Evolutionary conservation across 53 echinoderm and acorn worm species (phyloP), one percentile per base, ranked within the genome.

Genomic region (Astropecten irregularis): DNA sequence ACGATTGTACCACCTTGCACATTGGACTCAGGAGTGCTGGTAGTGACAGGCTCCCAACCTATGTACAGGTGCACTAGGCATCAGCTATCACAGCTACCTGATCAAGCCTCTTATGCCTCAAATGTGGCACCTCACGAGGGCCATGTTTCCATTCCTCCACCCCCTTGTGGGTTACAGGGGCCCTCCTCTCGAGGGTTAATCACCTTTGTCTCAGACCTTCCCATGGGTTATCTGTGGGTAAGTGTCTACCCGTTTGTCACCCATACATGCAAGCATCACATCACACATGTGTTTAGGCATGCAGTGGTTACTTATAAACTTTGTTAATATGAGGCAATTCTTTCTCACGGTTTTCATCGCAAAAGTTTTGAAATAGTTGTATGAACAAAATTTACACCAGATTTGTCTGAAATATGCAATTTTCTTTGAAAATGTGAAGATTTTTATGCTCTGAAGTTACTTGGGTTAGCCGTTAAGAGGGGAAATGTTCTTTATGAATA

Each of bases 161-260:
- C 81, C 68, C 73, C 66, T 28, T 4, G n/a, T 22, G 15, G 74
- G 49, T 81, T 77, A 87, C 69, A 68, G 69, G 73, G 68, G 66
- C 66, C 71, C 74, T 71, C 89, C 18, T 84, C 83, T 83, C 64
- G 83, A 89, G 69, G 52, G 64, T 63, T 73, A 14, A 2, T 18
- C 65, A 73, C 86, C 82, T 82, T 63, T 90, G 82, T 90, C 90
- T 90, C 90, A 90, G 90, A 90, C 90, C 90, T 82, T 90, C 86
- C 90, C 90, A 85, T 57, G 86, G 90, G 90, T 52, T 26, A 23
- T 48, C 0, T 19, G 36, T 0, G 61, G 72, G 64, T 68, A 85
- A 71, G 8, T 18, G 36, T 4, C 30, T 79, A 61, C 90, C 81
- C 48, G 85, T 81, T 3, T 86, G 86, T 90, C 13, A 64, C 90